A percentile compares a stretch with the other conserved stretches of the same genome.
These are phyloP conservation scores for Asobara japonica DNA, from an alignment of 1,140 invertebrate species.

Conservation along the genomic window DNA sequence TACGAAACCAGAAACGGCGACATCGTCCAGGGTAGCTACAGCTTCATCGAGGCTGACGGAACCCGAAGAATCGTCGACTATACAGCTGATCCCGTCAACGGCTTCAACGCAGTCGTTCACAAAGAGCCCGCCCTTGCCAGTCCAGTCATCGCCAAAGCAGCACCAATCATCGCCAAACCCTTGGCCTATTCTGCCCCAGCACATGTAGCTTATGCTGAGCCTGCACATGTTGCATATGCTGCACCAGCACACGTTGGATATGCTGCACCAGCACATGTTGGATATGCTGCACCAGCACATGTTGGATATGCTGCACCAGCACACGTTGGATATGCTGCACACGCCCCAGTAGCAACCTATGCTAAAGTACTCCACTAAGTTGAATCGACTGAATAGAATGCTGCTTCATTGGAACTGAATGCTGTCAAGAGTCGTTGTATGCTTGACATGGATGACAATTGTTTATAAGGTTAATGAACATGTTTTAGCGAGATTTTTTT, in stretches of 20 bases:
- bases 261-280: too few species aligned
- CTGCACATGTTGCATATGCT: too few species aligned
- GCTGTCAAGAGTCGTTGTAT: background rate
- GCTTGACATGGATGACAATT: background rate
- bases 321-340: too few species aligned
- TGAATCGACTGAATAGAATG: background rate
- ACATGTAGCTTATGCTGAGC: too few species aligned
- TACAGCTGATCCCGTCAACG: constrained; percentile 30
- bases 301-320: too few species aligned
- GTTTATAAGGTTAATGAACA: background rate
- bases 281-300: too few species aligned
- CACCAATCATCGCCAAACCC: background rate
- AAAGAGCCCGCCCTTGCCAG: constrained; percentile 2
- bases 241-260: too few species aligned
- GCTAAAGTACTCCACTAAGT: background rate
- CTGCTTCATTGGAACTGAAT: background rate
- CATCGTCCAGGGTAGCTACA: constrained; percentile 29
- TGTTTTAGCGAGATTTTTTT: constrained; percentile 1
- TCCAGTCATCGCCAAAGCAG: constrained; percentile 7
- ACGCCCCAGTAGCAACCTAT: background rate
- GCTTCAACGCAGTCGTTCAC: constrained; percentile 25
- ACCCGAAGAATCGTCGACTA: constrained; percentile 29
- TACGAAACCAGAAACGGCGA: constrained; percentile 32
- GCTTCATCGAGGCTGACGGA: constrained; percentile 29
- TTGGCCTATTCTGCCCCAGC: constrained; percentile 2